Base-by-base conservation (phyloP, 1,140 invertebrate species). In the Glossosoma conforme region DNA sequence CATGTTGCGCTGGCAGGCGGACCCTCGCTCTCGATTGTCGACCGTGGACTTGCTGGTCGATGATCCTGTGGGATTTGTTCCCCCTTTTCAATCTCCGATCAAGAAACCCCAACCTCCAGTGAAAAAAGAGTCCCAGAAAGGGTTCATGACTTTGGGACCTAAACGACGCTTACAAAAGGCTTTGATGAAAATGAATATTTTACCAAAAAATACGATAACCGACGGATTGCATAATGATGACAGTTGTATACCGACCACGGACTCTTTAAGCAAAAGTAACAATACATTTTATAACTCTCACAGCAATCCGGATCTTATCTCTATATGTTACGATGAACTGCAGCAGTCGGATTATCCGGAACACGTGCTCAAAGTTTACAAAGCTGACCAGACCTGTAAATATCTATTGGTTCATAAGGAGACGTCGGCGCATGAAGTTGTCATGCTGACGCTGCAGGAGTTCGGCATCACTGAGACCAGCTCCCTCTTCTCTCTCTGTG, bases 331-430 rank as follows among this genome's bases (percentile, higher is more conserved):
- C 72, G 85, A 89, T 60, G 86, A 88, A 61, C 67, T 80, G 38
- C 75, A 84, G 41, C 79, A 79, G 43, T 77, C 83, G 2, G 92
- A 97, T 70, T 95, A 89, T 73, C 94, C 94, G 4, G 96, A 98
- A 66, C 93, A 98, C 75, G 95, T 98, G 24, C 77, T 99, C 1
- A 99, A 98, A 77, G 90, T 93, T n/a, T 93, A 89, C 64, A 89
- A 91, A 75, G 82, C 90, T 18, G 97, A 99, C 77, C 96, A 98
- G 75, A 91, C 90, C 2, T 98, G 90, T 77, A 98, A 98, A 75
- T 98, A 96, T 75, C 81, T 99, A 46, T 80, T 96, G 32, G 91
- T 99, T 40, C 92, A 97, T 67, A 97, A 97, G 79, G 96, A 99
- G 70, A 99, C 96, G 2, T 98, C 93, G 18, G 94, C 96, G 1